Evolutionary conservation across 2,888 invertebrate genomes (phyloP).

Genomic region (Itoplectis maculator): DNA sequence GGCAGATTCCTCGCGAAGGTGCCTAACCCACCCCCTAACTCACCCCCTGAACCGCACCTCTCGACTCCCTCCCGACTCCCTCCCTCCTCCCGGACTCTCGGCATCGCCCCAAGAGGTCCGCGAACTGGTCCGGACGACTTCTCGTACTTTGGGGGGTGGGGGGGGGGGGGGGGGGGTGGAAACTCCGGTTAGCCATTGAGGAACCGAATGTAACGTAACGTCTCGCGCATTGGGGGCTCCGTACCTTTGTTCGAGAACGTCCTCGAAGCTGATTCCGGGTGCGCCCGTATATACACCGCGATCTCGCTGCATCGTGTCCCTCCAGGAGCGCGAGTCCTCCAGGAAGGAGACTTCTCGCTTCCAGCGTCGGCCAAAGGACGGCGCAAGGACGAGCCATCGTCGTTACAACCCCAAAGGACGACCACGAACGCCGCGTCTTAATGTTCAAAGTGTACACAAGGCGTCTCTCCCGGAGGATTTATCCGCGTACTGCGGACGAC

Average conservation of each 20-base stretch:
- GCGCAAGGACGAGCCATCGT: conserved; percentile 40
- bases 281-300: no score
- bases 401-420: conserved; percentile 50
- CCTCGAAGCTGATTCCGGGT: conserved; percentile 31
- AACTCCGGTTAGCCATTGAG: conserved; percentile 74
- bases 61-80: no score
- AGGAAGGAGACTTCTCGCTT: conserved; percentile 41
- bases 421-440: conserved; percentile 43
- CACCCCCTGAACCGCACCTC: conserved; percentile 51
- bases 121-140: conserved; percentile 62
- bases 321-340: conserved; percentile 13
- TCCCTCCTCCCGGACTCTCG: conserved; percentile 41
- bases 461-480: conserved; percentile 61
- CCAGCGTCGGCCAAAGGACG: conserved; percentile 45
- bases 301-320: conserved; percentile 56
- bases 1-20: conserved; percentile 57
- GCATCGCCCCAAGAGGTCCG: conserved; percentile 54
- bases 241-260: conserved; percentile 60
- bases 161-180: no score
- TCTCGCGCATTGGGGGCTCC: conserved; percentile 59
- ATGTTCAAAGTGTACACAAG: conserved; percentile 62
- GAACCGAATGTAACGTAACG: conserved; percentile 75
- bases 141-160: conserved; percentile 67
- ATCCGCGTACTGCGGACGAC: conserved; percentile 33
- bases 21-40: conserved; percentile 53